Evolutionary conservation across 2,888 invertebrate species (phyloP), one percentile per base, ranked within the genome.

Genomic region (Cosmorhoe ocellata): DNA sequence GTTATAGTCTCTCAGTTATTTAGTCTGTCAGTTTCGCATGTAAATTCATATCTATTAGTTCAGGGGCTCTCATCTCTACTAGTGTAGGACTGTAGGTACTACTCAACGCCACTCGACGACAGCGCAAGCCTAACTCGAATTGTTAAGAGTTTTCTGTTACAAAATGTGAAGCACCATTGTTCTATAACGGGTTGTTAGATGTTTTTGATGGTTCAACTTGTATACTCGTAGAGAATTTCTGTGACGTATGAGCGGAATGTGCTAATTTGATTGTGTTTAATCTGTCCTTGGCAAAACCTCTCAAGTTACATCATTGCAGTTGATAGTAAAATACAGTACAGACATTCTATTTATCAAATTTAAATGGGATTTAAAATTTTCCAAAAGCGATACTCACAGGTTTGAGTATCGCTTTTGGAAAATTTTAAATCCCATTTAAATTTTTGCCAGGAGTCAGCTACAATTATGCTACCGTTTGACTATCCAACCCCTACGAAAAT

Each of bases 91-190:
- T n/a, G n/a, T 18, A 18, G 7, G 28, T 28, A 9, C 31, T 18
- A 26, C 50, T 51, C 40, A 12, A 40, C 28, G 30, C 14, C 40
- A 44, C 44, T 51, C 44, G 34, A 40, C 50, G 44, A 39, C 44
- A 9, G 37, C 27, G 32, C 36, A 44, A 36, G 44, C 44, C 46
- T 42, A 34, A 36, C 50, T 39, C 39, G 37, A 38, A 41, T 41
- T 36, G 41, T 42, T 31, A 33, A 30, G 52, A 39, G 47, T 39
- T 52, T 43, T 44, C 44, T 33, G 51, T 51, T 46, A 39, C 47
- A 26, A 38, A 45, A 43, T 28, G 42, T 47, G 47, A 47, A 47
- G 52, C 18, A 39, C 27, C 36, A 31, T 52, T 52, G 43, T 52
- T 43, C 27, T 32, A 33, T 24, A 37, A 47, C 33, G 33, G 14